Conservation (phyloP, 1,140 invertebrate species). For the Pteromalus puparum region DNA sequence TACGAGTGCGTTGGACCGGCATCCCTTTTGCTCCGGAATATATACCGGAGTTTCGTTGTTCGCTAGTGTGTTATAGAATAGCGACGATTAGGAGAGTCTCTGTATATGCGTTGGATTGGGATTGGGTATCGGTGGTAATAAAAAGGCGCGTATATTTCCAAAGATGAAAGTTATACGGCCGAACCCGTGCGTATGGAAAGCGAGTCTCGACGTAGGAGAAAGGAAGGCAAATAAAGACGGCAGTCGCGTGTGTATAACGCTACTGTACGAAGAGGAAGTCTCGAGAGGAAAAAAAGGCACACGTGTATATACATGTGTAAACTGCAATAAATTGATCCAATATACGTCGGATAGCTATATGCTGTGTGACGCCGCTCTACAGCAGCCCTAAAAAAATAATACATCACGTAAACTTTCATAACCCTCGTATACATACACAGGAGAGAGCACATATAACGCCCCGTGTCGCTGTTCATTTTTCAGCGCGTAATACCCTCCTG, state of each 20-base stretch:
- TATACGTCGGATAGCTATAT: no score
- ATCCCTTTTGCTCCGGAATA: no score
- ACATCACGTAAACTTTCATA: not conserved
- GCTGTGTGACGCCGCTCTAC: no score
- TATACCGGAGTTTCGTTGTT: no score
- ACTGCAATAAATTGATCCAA: not conserved
- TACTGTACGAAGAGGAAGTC: not conserved
- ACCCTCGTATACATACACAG: not conserved
- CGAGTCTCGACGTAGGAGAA: not conserved
- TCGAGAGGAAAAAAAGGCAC: not conserved
- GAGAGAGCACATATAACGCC: no score
- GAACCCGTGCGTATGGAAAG: not conserved
- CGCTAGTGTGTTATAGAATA: no score
- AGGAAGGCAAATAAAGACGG: slow-evolving; percentile 7
- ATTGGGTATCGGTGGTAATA: not conserved
- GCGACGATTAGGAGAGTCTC: no score
- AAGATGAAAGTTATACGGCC: slow-evolving; percentile 13
- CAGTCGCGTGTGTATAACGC: not conserved
- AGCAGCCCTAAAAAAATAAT: not conserved
- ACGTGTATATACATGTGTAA: no score
- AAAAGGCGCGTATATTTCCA: not conserved
- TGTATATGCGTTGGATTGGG: not conserved
- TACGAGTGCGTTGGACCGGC: no score
- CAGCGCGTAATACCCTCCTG: not conserved
- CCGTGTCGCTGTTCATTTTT: not conserved